Evolutionary conservation across 2,888 invertebrate genomes (phyloP), one percentile per base, ranked within the genome.

Genomic region (Mesorhabditis spiculigera): DNA sequence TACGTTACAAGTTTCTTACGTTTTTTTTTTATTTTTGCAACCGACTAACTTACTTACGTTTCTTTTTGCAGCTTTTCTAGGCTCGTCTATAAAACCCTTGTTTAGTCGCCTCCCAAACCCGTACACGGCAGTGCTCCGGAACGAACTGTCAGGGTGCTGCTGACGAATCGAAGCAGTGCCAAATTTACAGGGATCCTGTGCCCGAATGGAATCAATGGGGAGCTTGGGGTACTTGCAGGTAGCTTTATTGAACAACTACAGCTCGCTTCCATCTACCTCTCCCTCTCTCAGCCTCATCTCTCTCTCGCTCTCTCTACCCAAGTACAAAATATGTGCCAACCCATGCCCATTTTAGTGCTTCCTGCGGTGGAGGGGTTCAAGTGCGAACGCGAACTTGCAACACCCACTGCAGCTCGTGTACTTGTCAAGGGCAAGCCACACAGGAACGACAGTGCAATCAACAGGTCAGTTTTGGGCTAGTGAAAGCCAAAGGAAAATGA

Each of bases 361-460:
- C 73, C 16, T 78, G 78, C 66, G 78, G 78, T 8, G 78, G 76
- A 66, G 78, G 78, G 42, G 71, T 74, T 28, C 72, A 72, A 70
- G 73, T 72, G 42, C 69, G 78, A 45, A 76, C 72, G 43, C 71
- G 78, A 45, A 73, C 75, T 68, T 78, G 78, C 73, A 78, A 78
- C 71, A 75, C 74, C 64, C 73, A 74, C 63, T 78, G 78, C 68
- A 73, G 75, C 6, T 70, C 72, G 61, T 78, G 78, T 67, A 72
- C 73, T 71, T 78, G 78, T 67, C 71, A 74, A 61, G 78, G 78
- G 45, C 67, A 71, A 42, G 70, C 69, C 66, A 66, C 71, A 41
- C 76, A 78, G 70, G 71, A 73, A 44, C 73, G 76, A 68, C 67
- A 68, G n/a, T 78, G 78, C 68, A 78, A 78, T 58, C 68, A 73